Percentiles rank a stretch among this genome's conserved stretches.
These are phyloP conservation scores for Diplosoma virens DNA, from an alignment of 23 tunicate species.

Conservation along the genomic window DNA sequence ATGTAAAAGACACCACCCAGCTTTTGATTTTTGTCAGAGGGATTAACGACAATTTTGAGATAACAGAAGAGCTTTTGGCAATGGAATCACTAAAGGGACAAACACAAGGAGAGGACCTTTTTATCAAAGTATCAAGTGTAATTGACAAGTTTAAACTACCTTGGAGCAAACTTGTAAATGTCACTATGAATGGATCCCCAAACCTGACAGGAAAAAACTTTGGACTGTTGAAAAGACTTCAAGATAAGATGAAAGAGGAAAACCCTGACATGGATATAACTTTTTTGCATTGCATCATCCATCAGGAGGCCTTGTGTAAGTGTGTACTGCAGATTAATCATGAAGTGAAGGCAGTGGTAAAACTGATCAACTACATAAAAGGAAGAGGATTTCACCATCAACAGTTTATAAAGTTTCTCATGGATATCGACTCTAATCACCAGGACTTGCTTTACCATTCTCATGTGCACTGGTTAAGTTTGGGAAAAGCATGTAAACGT, in stretches of 20 bases:
- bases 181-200: conserved; percentile 40
- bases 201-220: conserved; percentile 30
- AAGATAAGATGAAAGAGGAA: conserved; percentile 34
- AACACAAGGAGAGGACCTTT: conserved; percentile 34
- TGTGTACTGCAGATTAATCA: conserved; percentile 30
- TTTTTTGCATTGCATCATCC: conserved; percentile 32
- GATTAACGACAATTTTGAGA: conserved; percentile 29
- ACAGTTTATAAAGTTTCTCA: conserved; percentile 30
- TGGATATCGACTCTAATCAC: conserved; percentile 20
- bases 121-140: conserved; percentile 16
- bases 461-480: conserved; percentile 36
- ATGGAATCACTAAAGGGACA: conserved; percentile 25
- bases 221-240: conserved; percentile 37
- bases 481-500: conserved; percentile 31
- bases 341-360: conserved; percentile 42
- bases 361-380: conserved; percentile 29
- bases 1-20: conserved; percentile 29
- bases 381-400: conserved; percentile 32
- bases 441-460: conserved; percentile 37
- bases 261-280: too few relatives aligned
- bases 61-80: conserved; percentile 35
- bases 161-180: conserved; percentile 18
- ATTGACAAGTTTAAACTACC: conserved; percentile 10
- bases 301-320: conserved; percentile 23
- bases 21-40: conserved; percentile 45